Evolutionary conservation across 2,888 invertebrate species (phyloP).

Genomic region (Tetranychus truncatus): DNA sequence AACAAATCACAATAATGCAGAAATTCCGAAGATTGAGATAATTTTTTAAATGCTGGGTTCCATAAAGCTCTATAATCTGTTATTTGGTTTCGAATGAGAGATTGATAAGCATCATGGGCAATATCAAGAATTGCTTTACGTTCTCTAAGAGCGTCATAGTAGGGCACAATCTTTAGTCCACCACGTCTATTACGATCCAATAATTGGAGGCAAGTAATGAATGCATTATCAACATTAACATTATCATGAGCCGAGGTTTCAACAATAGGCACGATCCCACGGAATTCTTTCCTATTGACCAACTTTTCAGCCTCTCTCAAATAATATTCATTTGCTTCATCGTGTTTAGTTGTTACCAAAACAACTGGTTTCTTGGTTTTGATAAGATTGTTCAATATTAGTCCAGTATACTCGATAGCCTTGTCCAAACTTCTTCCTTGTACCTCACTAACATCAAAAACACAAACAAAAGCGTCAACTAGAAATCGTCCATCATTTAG

Average conservation of each 20-base stretch:
- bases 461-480: constrained; percentile 84
- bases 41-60: constrained; percentile 65
- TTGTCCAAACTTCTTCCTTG: constrained; percentile 75
- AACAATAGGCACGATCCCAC: constrained; percentile 55
- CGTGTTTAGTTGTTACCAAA: constrained; percentile 84
- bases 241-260: constrained; percentile 91
- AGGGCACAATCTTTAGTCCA: constrained; percentile 42
- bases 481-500: constrained; percentile 75
- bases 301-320: constrained; percentile 73
- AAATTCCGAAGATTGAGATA: constrained; percentile 72
- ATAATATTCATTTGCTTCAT: constrained; percentile 69
- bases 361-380: constrained; percentile 90
- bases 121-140: constrained; percentile 72
- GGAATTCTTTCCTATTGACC: constrained; percentile 73
- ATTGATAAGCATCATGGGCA: constrained; percentile 72
- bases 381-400: constrained; percentile 56
- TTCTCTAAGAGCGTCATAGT: constrained; percentile 62
- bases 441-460: constrained; percentile 86
- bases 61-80: constrained; percentile 53
- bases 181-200: constrained; percentile 66
- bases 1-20: constrained; percentile 66
- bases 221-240: constrained; percentile 79
- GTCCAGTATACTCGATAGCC: constrained; percentile 64
- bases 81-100: constrained; percentile 56
- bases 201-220: constrained; percentile 65